Percentiles rank a stretch among this genome's conserved stretches.
Evolutionary conservation across 2,113 vertebrate species (phyloP).

Genomic region (Calypte anna): DNA sequence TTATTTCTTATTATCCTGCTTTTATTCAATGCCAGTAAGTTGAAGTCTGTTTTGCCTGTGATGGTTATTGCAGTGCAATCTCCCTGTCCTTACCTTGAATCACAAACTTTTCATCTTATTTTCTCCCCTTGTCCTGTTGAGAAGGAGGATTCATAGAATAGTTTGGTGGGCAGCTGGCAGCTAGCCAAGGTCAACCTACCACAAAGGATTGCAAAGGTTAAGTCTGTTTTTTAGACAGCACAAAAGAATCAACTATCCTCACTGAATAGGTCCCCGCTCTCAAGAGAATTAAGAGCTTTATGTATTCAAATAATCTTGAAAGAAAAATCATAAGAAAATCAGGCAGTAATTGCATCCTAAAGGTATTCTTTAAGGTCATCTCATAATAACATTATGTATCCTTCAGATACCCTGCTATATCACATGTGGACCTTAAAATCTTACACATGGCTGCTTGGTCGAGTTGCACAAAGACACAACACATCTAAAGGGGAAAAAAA

Average conservation of each 20-base stretch:
- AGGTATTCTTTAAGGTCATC: not conserved
- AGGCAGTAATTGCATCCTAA: not conserved
- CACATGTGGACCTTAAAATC: not conserved
- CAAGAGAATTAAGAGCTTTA: not conserved
- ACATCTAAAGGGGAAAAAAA: not conserved
- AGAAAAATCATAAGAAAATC: not conserved
- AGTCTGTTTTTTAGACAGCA: not conserved
- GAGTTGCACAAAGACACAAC: not conserved
- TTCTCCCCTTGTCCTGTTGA: not conserved
- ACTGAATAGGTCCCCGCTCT: not conserved
- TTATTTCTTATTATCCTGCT: not conserved
- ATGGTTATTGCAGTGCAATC: not conserved
- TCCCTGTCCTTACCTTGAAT: not conserved
- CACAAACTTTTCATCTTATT: not conserved
- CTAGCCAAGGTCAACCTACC: not conserved
- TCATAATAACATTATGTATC: not conserved
- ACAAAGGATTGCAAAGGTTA: not conserved
- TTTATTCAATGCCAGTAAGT: not conserved
- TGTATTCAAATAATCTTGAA: not conserved
- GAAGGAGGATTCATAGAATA: not conserved
- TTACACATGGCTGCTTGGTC: not conserved
- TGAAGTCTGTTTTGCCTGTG: not conserved
- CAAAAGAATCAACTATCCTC: not conserved
- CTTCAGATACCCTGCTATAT: not conserved
- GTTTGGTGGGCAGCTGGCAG: not conserved